Evolutionary conservation across 2,797 vertebrate genomes (phyloP).

Genomic region (Rhincodon typus): DNA sequence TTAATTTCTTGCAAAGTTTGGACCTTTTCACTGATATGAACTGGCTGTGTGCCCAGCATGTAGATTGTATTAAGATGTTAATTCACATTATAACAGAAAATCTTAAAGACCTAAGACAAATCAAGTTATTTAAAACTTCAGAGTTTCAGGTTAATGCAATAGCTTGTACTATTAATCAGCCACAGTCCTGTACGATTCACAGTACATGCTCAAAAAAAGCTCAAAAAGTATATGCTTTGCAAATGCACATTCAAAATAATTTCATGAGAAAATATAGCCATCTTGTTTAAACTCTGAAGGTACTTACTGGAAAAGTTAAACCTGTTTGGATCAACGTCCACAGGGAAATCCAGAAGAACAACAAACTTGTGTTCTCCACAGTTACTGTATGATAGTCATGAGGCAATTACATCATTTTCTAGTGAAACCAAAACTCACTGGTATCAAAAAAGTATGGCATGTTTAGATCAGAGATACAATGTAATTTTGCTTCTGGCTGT

Average conservation of each 20-base stretch:
- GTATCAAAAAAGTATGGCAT: not conserved
- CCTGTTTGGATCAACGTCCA: not conserved
- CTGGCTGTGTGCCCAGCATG: not conserved
- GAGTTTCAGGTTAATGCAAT: not conserved
- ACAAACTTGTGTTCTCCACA: not conserved
- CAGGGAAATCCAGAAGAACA: not conserved
- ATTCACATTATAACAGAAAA: not conserved
- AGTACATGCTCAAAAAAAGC: not conserved
- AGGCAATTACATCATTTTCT: not conserved
- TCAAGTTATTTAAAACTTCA: not conserved
- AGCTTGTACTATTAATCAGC: not conserved
- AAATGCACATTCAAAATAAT: conserved; percentile 20
- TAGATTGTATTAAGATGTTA: not conserved
- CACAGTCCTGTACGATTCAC: not conserved
- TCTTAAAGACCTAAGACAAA: not conserved
- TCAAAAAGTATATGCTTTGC: not conserved
- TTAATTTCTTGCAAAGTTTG: conserved; percentile 9
- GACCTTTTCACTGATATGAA: not conserved
- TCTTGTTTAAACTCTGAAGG: not conserved
- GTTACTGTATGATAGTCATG: not conserved
- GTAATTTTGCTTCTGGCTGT: not conserved
- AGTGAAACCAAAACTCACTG: not conserved
- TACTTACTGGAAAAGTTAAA: not conserved
- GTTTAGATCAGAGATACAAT: not conserved
- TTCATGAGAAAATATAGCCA: not conserved